Evolutionary conservation across 2,888 invertebrate species (phyloP).

Genomic region (Calameuta filiformis): DNA sequence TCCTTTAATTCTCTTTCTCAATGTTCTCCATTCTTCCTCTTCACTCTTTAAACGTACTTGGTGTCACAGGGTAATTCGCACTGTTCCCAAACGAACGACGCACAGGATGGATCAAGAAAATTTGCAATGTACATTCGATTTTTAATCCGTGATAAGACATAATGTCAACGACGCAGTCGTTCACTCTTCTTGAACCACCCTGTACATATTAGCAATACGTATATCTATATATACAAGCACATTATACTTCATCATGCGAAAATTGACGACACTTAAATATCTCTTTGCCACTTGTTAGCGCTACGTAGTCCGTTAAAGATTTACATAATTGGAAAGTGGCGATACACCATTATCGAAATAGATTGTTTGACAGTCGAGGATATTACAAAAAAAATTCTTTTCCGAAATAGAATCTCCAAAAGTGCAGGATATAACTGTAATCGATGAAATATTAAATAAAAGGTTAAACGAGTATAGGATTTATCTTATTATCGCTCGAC

Average conservation of each 20-base stretch:
- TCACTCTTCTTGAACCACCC: not conserved
- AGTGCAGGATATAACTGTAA: not conserved
- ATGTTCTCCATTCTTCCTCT: not conserved
- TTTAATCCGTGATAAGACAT: not conserved
- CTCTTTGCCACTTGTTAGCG: not conserved
- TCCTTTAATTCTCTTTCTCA: not conserved
- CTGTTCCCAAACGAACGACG: conserved; percentile 11
- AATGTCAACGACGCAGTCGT: not conserved
- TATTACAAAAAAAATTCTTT: not conserved
- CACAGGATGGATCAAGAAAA: not conserved
- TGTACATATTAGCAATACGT: not conserved
- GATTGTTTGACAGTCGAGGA: not conserved
- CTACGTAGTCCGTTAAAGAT: not conserved
- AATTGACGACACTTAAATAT: conserved; percentile 11
- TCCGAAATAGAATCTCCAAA: not conserved
- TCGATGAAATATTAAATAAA: not conserved
- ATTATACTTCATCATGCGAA: not conserved
- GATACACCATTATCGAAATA: not conserved
- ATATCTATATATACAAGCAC: not conserved
- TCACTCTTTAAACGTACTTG: conserved; percentile 15
- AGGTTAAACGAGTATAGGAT: not conserved
- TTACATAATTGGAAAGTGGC: not conserved
- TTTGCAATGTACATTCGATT: not conserved
- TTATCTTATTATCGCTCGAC: not conserved
- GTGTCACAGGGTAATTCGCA: conserved; percentile 19